Base-by-base conservation (phyloP, 2,888 invertebrate genomes). In the Abrostola triplasia region DNA sequence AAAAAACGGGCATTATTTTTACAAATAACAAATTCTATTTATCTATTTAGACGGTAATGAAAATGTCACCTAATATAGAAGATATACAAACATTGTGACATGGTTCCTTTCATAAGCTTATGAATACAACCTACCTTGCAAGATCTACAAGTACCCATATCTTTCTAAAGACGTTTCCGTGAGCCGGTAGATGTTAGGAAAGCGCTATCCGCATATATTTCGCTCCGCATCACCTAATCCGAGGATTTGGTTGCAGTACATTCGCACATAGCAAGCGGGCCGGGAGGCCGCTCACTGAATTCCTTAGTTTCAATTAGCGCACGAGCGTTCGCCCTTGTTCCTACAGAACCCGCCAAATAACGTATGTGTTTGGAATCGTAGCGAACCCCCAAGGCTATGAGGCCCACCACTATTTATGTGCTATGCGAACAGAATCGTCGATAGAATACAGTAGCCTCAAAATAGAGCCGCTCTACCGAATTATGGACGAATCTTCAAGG, bases 241-340 rank as follows among this genome's bases (percentile, higher is more conserved):
- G 36, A 53, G 68, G 68, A 68, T 76, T 76, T 70, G 61, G 67
- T 64, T 63, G 51, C 65, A 64, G 48, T 61, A 60, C 56, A 59
- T 53, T 53, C 69, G 54, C 35, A 36, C 36, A 59, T 62, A 49
- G 59, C 67, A 63, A 65, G 59, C 66, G 59, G 57, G 24, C 38
- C 55, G 36, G 56, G 24, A 65, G 44, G 64, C 61, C 69, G 65
- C 64, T 73, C 64, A 71, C 77, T 71, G 76, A 78, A 81, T 80
- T 76, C 69, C 81, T 73, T 76, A 77, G 72, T 76, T 81, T 81
- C 81, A 81, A 81, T 81, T 81, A 80, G 67, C 69, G 68, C 64
- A 72, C 76, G 67, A 63, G 67, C 70, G 61, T 56, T 74, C 66
- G 60, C 65, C 72, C 68, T 76, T 79, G 70, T 67, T 77, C 67